A percentile compares a stretch with the other conserved stretches of the same genome.
Evolutionary conservation across 1,140 invertebrate genomes (phyloP).

Genomic region (Muscidifurax raptorellus): DNA sequence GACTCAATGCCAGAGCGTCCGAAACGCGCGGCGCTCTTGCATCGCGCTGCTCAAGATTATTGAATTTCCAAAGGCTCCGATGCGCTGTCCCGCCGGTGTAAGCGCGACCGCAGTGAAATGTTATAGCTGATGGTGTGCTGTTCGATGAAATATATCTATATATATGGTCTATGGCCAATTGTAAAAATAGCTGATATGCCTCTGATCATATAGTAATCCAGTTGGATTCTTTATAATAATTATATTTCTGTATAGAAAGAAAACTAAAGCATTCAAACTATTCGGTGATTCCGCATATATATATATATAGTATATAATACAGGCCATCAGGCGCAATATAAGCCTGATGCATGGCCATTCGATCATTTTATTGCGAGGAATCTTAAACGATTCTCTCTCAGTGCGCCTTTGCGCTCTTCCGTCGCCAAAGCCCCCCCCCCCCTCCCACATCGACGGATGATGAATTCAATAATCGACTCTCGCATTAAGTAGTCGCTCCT

Average conservation of each 20-base stretch:
- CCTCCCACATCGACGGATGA: not conserved
- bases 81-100: not conserved
- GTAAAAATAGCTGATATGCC: no score
- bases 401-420: not conserved
- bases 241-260: no score
- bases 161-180: no score
- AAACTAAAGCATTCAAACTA: no score
- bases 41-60: not conserved
- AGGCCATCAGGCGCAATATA: not conserved
- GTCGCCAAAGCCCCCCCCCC: not conserved
- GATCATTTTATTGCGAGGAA: not conserved
- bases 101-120: no score
- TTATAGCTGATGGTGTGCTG: no score
- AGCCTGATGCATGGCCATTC: not conserved
- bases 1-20: not conserved
- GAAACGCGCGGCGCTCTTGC: not conserved
- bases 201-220: no score
- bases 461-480: conserved; percentile 31
- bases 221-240: no score
- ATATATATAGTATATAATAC: no score
- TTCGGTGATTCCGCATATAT: no score
- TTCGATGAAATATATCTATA: no score
- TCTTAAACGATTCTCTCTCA: not conserved
- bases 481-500: not conserved
- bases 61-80: not conserved